These are phyloP conservation scores for Ctenoplectra terminalis DNA, from an alignment of 1,140 invertebrate genomes.

Conservation along the genomic window DNA sequence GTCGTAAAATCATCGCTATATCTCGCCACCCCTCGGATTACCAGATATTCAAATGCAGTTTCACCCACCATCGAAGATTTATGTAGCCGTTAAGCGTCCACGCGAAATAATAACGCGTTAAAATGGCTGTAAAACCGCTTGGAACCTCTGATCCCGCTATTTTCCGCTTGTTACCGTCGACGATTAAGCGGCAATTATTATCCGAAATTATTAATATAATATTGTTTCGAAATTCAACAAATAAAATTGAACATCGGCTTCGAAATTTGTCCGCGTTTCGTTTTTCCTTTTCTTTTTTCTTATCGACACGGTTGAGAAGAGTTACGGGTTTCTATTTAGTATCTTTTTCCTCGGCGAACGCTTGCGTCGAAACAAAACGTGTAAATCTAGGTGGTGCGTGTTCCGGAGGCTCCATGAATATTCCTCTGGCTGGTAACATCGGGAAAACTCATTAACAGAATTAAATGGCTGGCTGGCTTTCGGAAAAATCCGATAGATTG, in stretches of 20 bases:
- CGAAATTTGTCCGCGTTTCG: background rate
- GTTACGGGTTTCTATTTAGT: background rate
- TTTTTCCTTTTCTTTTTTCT: background rate
- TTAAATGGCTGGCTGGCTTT: conserved; percentile 11
- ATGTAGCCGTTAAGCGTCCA: background rate
- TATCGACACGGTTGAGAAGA: background rate
- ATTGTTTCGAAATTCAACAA: background rate
- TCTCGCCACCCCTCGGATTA: background rate
- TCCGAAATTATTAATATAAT: no score
- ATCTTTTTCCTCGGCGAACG: background rate
- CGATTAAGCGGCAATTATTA: conserved; percentile 4
- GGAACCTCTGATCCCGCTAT: background rate
- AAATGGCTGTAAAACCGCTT: background rate
- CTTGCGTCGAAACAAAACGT: background rate
- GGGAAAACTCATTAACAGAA: conserved; percentile 7
- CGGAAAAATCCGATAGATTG: conserved; percentile 1
- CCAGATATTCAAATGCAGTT: background rate
- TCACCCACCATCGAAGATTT: background rate
- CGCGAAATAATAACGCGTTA: conserved; percentile 9
- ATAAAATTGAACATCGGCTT: background rate
- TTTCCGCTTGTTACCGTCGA: background rate
- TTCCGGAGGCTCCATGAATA: background rate
- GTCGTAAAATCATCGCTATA: background rate
- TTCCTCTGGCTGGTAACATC: background rate
- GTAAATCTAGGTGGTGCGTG: background rate